phyloP scores from a whole-genome alignment of 2,888 invertebrate species.

The Dryadula phaetusa region DNA sequence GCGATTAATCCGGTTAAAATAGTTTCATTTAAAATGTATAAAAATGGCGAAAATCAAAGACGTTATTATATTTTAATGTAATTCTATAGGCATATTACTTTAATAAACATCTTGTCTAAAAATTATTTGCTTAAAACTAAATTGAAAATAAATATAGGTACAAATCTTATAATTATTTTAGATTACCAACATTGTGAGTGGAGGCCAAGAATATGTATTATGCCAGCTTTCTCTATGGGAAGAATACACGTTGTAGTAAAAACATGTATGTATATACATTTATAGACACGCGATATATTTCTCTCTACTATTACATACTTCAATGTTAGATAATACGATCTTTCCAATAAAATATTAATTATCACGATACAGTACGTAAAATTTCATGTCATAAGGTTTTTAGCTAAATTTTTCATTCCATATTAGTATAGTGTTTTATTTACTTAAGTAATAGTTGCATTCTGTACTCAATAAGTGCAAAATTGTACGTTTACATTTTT shows the following conservation, averaged over 20 bases:
- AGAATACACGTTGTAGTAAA: slow-evolving; percentile 48
- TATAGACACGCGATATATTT: slow-evolving; percentile 12
- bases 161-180: slow-evolving; percentile 13
- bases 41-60: too few species aligned
- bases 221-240: slow-evolving; percentile 52
- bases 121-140: neutral
- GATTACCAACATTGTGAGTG: slow-evolving; percentile 4
- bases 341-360: neutral
- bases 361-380: too few species aligned
- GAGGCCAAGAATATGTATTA: slow-evolving; percentile 40
- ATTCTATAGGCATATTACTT: too few species aligned
- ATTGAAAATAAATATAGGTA: neutral
- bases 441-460: too few species aligned
- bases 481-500: too few species aligned
- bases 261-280: slow-evolving; percentile 27
- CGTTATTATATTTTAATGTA: too few species aligned
- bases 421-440: too few species aligned
- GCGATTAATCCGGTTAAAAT: too few species aligned
- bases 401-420: too few species aligned
- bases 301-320: slow-evolving; percentile 12
- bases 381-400: too few species aligned
- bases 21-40: too few species aligned
- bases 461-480: too few species aligned
- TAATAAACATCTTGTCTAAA: neutral
- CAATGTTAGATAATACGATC: neutral